Base-by-base conservation (phyloP, 2,888 invertebrate species). In the Cerceris rybyensis region DNA sequence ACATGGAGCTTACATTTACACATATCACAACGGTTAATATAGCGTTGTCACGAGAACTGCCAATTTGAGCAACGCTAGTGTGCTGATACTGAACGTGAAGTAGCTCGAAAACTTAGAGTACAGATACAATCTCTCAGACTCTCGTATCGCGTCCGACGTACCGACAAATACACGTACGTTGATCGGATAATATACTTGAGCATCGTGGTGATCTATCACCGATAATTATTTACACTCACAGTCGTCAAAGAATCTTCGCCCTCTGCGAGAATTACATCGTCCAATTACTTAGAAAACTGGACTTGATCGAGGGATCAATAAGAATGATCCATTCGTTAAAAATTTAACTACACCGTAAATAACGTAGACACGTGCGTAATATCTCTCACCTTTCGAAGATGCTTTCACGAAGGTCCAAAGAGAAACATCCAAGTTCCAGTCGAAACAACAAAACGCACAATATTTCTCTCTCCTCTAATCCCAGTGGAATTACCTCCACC, bases 1-100 rank as follows among this genome's bases (percentile, higher is more conserved):
- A 73, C 73, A 42, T 54, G 61, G 66, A 64, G 58, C 78, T 83
- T 78, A 75, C 81, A 60, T 71, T 81, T 78, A 78, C 73, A 68
- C 83, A 68, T 73, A 83, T 83, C 83, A 78, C 83, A 81, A 78
- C 83, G 78, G 71, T 81, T 83, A 70, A 79, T 80, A 71, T 41
- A 75, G 64, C 57, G 70, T 52, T 58, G 78, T 70, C 74, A 42
- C 64, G 74, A 60, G 52, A 67, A 75, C 55, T 67, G 66, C 28
- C 70, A 75, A 67, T 49, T 77, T 75, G 75, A 68, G 70, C 74
- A 67, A 61, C 70, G 42, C n/a, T 46, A 42, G 58, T 52, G 28
- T 28, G 28, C 28, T 28, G 11, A 8, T n/a, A 41, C 64, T 14
- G 52, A 41, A 63, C 17, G 17, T 17, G 17, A 41, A 28, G 8